Conservation (phyloP, 2,888 invertebrate species). For the Hoplodrina ambigua region DNA sequence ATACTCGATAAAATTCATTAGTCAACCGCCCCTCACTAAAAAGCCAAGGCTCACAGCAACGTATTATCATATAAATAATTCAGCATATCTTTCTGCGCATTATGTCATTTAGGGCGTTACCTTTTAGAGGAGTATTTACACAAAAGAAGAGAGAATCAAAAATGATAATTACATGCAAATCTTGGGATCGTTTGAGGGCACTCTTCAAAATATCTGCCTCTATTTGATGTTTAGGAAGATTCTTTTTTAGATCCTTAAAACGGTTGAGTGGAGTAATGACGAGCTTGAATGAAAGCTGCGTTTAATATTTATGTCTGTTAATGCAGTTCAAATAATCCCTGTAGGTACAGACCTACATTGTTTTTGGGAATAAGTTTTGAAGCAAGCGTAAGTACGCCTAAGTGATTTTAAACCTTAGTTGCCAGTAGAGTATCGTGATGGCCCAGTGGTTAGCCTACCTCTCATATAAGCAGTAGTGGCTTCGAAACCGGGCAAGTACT, state of each 20-base stretch:
- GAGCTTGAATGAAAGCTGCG: slow-evolving; percentile 60
- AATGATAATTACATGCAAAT: slow-evolving; percentile 91
- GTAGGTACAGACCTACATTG: slow-evolving; percentile 31
- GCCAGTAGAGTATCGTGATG: too few species aligned
- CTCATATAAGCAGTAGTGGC: too few species aligned
- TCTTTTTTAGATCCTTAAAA: slow-evolving; percentile 66
- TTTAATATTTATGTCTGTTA: slow-evolving; percentile 60
- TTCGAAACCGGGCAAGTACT: too few species aligned
- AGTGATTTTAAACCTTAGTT: too few species aligned
- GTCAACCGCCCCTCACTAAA: slow-evolving; percentile 63
- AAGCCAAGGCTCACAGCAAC: slow-evolving; percentile 68
- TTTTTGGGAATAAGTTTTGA: slow-evolving; percentile 7
- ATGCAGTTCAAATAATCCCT: slow-evolving; percentile 57
- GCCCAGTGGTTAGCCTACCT: too few species aligned
- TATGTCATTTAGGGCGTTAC: slow-evolving; percentile 90
- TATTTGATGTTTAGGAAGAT: slow-evolving; percentile 73
- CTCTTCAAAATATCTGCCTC: slow-evolving; percentile 66
- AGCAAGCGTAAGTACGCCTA: too few species aligned
- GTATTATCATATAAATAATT: slow-evolving; percentile 89
- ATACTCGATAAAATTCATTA: slow-evolving; percentile 8
- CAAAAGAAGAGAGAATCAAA: slow-evolving; percentile 91
- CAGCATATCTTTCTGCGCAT: slow-evolving; percentile 88
- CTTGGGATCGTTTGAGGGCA: slow-evolving; percentile 81
- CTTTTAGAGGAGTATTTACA: slow-evolving; percentile 88
- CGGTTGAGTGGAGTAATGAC: slow-evolving; percentile 57